A percentile compares a stretch with the other conserved stretches of the same genome.
Conservation (phyloP, 1,140 invertebrate species). For the Philotrypesis tridentata region DNA sequence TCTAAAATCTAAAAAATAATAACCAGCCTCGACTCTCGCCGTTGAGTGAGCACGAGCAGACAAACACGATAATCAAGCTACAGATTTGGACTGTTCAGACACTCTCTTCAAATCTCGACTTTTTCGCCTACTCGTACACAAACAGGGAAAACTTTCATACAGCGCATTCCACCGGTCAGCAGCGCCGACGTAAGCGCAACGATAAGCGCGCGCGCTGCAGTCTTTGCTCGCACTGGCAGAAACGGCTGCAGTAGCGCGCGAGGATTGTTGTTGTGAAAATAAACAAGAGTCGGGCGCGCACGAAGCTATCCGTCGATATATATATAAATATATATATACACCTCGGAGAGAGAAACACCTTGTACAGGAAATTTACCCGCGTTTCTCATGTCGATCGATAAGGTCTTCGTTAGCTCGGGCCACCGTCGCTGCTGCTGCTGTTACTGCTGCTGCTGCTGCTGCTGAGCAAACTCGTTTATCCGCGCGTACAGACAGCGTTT, state of each 20-base stretch:
- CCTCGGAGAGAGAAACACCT: slow-evolving; percentile 20
- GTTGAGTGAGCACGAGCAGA: no score
- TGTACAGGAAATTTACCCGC: slow-evolving; percentile 30
- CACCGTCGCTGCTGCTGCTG: neutral
- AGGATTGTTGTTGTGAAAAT: slow-evolving; percentile 30
- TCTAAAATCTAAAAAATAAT: no score
- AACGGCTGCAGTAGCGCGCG: neutral
- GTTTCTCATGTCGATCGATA: slow-evolving; percentile 38
- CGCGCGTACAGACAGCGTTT: slow-evolving; percentile 1
- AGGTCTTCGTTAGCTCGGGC: slow-evolving; percentile 19
- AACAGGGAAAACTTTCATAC: no score
- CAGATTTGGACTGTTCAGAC: no score
- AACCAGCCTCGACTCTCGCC: no score
- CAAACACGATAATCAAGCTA: no score
- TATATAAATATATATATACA: no score
- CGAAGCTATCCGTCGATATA: slow-evolving; percentile 9
- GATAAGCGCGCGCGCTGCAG: no score
- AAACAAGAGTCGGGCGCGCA: neutral
- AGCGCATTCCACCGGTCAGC: slow-evolving; percentile 5
- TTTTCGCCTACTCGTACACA: no score
- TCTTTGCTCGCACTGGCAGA: no score
- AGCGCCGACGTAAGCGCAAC: no score
- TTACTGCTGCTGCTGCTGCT: neutral
- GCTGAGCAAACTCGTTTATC: slow-evolving; percentile 26
- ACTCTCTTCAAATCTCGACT: no score